Percentiles rank a stretch among this genome's conserved stretches.
phyloP scores from a whole-genome alignment of 2,888 invertebrate genomes.

The Tetragnatha montana region DNA sequence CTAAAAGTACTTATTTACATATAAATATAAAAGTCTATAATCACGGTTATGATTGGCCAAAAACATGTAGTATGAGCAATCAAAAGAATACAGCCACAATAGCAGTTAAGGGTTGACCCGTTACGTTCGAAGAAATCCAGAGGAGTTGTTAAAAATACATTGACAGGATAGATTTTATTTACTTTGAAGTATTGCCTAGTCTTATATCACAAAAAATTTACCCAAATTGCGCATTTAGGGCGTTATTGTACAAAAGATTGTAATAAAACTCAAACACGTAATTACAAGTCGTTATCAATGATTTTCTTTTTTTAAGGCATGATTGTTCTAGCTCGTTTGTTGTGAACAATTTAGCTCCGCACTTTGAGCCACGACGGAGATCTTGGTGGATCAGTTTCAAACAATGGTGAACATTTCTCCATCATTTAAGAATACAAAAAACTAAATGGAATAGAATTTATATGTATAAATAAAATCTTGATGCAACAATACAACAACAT shows the following conservation, averaged over 20 bases:
- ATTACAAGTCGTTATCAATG: slow-evolving; percentile 7
- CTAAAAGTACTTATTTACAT: slow-evolving; percentile 66
- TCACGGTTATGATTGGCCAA: slow-evolving; percentile 63
- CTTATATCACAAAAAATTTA: slow-evolving; percentile 38
- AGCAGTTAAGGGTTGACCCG: slow-evolving; percentile 5
- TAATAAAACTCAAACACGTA: background rate
- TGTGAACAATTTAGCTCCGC: background rate
- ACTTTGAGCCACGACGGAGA: slow-evolving; percentile 22
- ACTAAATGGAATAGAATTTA: slow-evolving; percentile 27
- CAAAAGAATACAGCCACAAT: slow-evolving; percentile 20
- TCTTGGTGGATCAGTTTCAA: slow-evolving; percentile 21
- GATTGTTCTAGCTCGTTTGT: slow-evolving; percentile 27
- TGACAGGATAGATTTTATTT: slow-evolving; percentile 7
- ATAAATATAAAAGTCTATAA: slow-evolving; percentile 70
- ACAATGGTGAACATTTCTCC: slow-evolving; percentile 2
- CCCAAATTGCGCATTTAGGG: background rate
- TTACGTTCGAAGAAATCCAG: background rate
- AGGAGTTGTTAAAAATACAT: background rate
- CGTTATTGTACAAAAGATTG: slow-evolving; percentile 8
- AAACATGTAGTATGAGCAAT: slow-evolving; percentile 51
- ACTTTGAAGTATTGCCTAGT: slow-evolving; percentile 44
- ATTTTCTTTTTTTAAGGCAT: slow-evolving; percentile 22
- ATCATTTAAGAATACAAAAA: slow-evolving; percentile 15
- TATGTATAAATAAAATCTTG: slow-evolving; percentile 44
- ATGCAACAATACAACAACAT: slow-evolving; percentile 29